A percentile compares a stretch with the other conserved stretches of the same genome.
These are phyloP conservation scores for Hippocampus kuda DNA, from an alignment of 2,797 vertebrate species.

Conservation along the genomic window DNA sequence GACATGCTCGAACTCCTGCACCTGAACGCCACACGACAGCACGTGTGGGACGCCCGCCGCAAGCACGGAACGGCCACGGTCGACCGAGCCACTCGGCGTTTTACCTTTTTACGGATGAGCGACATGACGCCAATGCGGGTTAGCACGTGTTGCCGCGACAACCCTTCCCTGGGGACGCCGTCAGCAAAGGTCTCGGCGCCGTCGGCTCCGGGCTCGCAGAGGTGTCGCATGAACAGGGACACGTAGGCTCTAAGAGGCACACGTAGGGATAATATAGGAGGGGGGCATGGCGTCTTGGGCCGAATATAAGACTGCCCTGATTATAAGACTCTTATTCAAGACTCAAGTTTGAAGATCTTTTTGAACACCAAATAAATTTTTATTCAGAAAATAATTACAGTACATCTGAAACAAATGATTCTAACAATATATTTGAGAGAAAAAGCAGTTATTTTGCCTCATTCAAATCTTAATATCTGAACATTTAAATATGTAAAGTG, in stretches of 20 bases:
- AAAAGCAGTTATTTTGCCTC: too few relatives aligned
- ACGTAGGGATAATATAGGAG: background rate
- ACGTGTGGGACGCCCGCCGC: background rate
- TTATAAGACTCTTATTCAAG: too few relatives aligned
- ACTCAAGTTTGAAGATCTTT: too few relatives aligned
- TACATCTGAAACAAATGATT: too few relatives aligned
- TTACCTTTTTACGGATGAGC: constrained; percentile 93
- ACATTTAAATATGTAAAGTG: too few relatives aligned
- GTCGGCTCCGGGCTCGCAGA: constrained; percentile 93
- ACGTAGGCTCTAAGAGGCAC: constrained; percentile 79
- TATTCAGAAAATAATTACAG: too few relatives aligned
- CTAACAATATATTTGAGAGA: too few relatives aligned
- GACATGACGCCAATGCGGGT: constrained; percentile 98
- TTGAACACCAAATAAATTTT: too few relatives aligned
- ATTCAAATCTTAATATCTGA: too few relatives aligned
- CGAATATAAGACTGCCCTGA: too few relatives aligned
- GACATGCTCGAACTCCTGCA: constrained; percentile 97
- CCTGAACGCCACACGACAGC: constrained; percentile 56
- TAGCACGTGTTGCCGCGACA: constrained; percentile 92
- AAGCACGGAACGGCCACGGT: too few relatives aligned
- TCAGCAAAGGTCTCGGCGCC: constrained; percentile 96
- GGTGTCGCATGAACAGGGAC: constrained; percentile 93
- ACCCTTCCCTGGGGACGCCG: constrained; percentile 91
- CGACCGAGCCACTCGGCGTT: background rate
- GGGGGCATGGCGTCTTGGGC: too few relatives aligned